phyloP scores from a whole-genome alignment of 2,797 vertebrate genomes.

The Gallirallus australis region DNA sequence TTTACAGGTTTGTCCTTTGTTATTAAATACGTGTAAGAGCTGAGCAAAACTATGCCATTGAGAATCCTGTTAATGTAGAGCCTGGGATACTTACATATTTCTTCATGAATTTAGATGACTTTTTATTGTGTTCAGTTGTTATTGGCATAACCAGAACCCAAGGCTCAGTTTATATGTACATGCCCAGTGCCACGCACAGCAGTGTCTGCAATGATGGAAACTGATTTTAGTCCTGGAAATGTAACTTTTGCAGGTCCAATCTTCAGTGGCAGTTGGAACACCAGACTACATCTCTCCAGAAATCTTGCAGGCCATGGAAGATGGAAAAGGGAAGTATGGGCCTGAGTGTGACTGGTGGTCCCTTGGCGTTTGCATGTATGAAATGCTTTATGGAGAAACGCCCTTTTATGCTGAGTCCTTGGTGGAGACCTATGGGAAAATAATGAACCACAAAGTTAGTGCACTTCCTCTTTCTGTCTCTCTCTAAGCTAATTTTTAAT shows the following conservation, averaged over 20 bases:
- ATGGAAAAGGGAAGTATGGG: slow-evolving; percentile 98
- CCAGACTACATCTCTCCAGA: slow-evolving; percentile 99
- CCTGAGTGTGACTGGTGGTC: slow-evolving; percentile 99
- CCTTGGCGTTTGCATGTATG: slow-evolving; percentile 98
- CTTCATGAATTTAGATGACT: background rate
- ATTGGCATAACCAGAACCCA: background rate
- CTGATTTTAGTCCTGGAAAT: slow-evolving; percentile 31
- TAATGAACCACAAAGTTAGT: slow-evolving; percentile 99
- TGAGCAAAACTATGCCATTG: background rate
- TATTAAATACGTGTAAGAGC: background rate
- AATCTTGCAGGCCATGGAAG: slow-evolving; percentile 99
- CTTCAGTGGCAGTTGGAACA: slow-evolving; percentile 97
- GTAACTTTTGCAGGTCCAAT: slow-evolving; percentile 88
- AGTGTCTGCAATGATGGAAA: background rate
- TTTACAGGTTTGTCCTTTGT: background rate
- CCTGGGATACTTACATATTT: background rate
- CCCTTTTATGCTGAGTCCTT: slow-evolving; percentile 99
- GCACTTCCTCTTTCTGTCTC: slow-evolving; percentile 37
- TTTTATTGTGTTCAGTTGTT: background rate
- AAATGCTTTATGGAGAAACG: slow-evolving; percentile 99
- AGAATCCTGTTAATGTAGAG: background rate
- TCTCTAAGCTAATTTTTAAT: slow-evolving; percentile 38
- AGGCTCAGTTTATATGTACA: background rate
- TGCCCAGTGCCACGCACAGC: background rate
- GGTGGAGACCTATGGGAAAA: slow-evolving; percentile 99